A percentile compares a stretch with the other conserved stretches of the same genome.
Conservation (phyloP, 2,113 vertebrate species). For the Axis porcinus region DNA sequence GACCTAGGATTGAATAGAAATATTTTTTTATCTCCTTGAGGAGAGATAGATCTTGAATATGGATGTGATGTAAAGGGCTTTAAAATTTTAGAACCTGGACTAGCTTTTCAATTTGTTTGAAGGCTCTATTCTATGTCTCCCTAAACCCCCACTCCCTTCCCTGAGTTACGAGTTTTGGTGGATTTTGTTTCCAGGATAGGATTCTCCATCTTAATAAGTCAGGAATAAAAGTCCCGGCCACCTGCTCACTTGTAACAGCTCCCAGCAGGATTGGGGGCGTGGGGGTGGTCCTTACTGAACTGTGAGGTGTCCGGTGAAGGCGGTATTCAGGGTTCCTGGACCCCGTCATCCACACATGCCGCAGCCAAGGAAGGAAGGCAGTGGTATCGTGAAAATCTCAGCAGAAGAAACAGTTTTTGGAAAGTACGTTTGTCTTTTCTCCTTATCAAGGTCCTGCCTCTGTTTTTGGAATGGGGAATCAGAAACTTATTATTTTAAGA, state of each 20-base stretch:
- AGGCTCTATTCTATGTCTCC: background rate
- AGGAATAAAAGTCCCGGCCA: background rate
- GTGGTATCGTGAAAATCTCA: background rate
- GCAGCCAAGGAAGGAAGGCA: background rate
- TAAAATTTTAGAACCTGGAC: background rate
- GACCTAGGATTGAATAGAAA: background rate
- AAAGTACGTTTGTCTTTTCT: background rate
- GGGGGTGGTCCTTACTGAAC: fast-evolving
- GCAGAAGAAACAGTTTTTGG: background rate
- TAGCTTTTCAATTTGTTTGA: background rate
- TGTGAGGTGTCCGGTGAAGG: background rate
- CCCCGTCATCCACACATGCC: fast-evolving
- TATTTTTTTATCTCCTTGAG: background rate
- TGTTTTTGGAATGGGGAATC: background rate
- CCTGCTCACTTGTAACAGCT: background rate
- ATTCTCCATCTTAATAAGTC: background rate
- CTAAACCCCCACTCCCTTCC: background rate
- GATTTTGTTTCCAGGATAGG: background rate
- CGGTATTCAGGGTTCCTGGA: background rate
- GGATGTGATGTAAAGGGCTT: background rate
- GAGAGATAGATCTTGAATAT: background rate
- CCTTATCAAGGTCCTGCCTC: background rate
- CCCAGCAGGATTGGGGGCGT: background rate
- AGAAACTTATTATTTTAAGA: background rate
- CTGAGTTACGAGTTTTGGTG: background rate